Conservation (phyloP, 2,888 invertebrate genomes). For the Blera fallax region DNA sequence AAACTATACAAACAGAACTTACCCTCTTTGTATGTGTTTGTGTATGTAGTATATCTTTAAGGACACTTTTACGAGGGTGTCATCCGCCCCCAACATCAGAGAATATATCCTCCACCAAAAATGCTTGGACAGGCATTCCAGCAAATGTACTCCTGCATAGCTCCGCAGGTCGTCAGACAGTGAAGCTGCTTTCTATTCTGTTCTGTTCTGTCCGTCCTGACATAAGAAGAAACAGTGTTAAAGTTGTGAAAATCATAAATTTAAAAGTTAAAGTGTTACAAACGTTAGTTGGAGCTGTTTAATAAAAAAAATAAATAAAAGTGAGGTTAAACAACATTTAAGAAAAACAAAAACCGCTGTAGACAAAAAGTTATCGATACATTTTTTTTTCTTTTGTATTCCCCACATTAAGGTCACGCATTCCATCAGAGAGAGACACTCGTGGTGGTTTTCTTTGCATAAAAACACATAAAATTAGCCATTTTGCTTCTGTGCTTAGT, state of each 20-base stretch:
- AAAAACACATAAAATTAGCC: conserved; percentile 14
- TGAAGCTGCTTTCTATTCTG: conserved; percentile 78
- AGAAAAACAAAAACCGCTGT: conserved; percentile 35
- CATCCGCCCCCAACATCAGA: conserved; percentile 67
- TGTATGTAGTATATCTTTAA: conserved; percentile 64
- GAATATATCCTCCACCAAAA: conserved; percentile 68
- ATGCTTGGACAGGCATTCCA: conserved; percentile 75
- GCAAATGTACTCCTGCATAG: conserved; percentile 80
- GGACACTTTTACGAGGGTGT: conserved; percentile 69
- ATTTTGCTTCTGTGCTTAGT: conserved; percentile 71
- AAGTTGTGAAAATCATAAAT: conserved; percentile 42
- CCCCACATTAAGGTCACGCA: conserved; percentile 71
- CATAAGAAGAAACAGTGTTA: conserved; percentile 45
- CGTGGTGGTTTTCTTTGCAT: conserved; percentile 47
- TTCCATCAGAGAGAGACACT: conserved; percentile 65
- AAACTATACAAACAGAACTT: conserved; percentile 72
- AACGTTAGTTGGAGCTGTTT: conserved; percentile 65
- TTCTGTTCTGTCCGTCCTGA: conserved; percentile 76
- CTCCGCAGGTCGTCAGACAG: conserved; percentile 82
- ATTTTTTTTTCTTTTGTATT: conserved; percentile 56
- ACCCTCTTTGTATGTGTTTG: conserved; percentile 44
- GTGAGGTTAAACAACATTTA: conserved; percentile 61
- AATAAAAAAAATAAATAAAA: conserved; percentile 51
- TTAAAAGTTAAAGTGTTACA: conserved; percentile 6
- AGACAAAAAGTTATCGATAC: conserved; percentile 58